Evolutionary conservation across 1,140 invertebrate genomes (phyloP), one percentile per base, ranked within the genome.

Genomic region (Drosophila albomicans): DNA sequence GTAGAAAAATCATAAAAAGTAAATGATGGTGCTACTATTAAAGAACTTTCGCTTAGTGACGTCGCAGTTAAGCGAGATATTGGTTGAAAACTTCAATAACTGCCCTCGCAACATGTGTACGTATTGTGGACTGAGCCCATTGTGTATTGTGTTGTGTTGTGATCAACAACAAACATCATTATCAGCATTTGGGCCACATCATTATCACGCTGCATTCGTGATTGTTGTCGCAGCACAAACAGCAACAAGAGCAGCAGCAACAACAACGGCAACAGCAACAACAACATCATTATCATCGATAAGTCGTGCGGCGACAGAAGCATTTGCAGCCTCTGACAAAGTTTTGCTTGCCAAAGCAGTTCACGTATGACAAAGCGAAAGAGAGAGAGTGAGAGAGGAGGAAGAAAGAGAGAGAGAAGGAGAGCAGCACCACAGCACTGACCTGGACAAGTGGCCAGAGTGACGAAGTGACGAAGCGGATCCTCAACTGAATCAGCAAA

Each of bases 401-500:
- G 3, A 20, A 48, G 30, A 56, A 46, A 11, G 35, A 58, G 57
- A 38, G 15, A 38, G 49, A 49, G 28, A 32, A 25, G 25, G 10
- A 35, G 38, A 20, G 41, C 10, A 49, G 5, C 20, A 5, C 5
- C 8, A 45, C 64, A 75, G 28, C 64, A 78, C 59, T 63, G 54
- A 70, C 58, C 61, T 70, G 76, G 67, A 71, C 57, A 75, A 65
- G 61, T 38, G 52, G 41, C 51, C 48, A 13, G 30, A 70, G 59
- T 63, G 73, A 16, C 43, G 68, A 64, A 78, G 69, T 82, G 80
- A 82, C 54, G 82, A 75, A 87, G 79, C 84, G 76, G 82, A 87
- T 87, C 84, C 84, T 71, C 63, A 72, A 75, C 79, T 79, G 82
- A 86, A 86, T 86, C 79, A 85, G 70, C 81, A 77, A 85, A 85